A percentile compares a stretch with the other conserved stretches of the same genome.
Conservation (phyloP, 2,113 vertebrate species). For the Bos taurus region ARS-UCD2.0 NC_037347.1:24562001-24562500, state of each 20-base stretch:
- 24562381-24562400: neutral
- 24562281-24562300: neutral
- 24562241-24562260: neutral
- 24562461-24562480: neutral
- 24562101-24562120: neutral
- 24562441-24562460: neutral
- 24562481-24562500: neutral
- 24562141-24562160: neutral
- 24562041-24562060: neutral
- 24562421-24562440: neutral
- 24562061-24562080: neutral
- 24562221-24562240: neutral
- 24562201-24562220: neutral
- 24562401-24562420: neutral
- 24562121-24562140: neutral
- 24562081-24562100: neutral
- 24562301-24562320: neutral
- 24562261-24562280: neutral
- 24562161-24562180: neutral
- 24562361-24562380: neutral
- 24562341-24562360: neutral
- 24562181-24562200: neutral
- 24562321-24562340: neutral
- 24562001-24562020: neutral
- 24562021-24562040: neutral